These are phyloP conservation scores for Drosophila sp. DNA, from an alignment of 1,140 invertebrate species.

Conservation along the genomic window DNA sequence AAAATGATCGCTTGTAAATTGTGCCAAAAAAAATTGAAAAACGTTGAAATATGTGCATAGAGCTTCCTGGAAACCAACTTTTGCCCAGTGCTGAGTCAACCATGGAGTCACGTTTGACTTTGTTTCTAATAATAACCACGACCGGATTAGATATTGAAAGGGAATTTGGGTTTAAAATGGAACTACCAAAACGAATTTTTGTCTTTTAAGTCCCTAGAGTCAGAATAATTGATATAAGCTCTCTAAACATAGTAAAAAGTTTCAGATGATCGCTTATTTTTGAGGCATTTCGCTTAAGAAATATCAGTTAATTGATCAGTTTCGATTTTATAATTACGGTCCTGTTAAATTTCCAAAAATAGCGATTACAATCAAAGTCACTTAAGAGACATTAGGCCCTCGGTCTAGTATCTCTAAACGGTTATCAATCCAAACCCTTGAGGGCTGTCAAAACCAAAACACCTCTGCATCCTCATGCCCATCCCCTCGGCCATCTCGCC, in stretches of 20 bases:
- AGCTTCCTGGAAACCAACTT: background rate
- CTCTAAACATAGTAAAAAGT: too few species aligned
- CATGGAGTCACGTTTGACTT: background rate
- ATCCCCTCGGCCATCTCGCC: conserved; percentile 9
- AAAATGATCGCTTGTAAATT: background rate
- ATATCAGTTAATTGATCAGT: too few species aligned
- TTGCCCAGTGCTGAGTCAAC: background rate
- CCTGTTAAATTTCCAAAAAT: conserved; percentile 2
- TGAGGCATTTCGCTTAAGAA: too few species aligned
- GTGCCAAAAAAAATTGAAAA: background rate
- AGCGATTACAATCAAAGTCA: conserved; percentile 1
- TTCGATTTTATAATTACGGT: background rate
- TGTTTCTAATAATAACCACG: background rate
- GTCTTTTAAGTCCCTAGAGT: too few species aligned
- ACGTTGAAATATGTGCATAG: background rate
- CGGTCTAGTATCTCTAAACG: conserved; percentile 3
- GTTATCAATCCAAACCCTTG: conserved; percentile 37
- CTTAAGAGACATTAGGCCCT: conserved; percentile 9
- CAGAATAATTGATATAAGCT: too few species aligned
- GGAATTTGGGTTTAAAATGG: background rate
- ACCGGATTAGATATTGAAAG: background rate
- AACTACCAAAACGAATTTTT: too few species aligned
- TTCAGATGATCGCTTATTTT: background rate
- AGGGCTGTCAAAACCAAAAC: conserved; percentile 52
- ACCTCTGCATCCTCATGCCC: background rate